phyloP scores from a whole-genome alignment of 2,113 vertebrate genomes.

The Acrocephalus kingi region DNA sequence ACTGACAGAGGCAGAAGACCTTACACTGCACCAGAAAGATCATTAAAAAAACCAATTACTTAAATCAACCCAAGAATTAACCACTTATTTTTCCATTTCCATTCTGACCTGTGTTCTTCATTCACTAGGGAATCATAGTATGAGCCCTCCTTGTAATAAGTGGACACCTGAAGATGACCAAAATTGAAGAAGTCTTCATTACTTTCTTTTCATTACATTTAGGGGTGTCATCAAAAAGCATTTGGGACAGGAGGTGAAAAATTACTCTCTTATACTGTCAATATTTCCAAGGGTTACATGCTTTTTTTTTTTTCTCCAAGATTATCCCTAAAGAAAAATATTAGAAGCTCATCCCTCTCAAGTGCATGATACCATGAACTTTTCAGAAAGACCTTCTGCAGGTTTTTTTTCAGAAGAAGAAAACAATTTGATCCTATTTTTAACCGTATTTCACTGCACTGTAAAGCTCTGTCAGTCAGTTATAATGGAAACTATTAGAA shows the following conservation, averaged over 20 bases:
- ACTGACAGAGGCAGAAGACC: background rate
- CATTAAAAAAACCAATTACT: background rate
- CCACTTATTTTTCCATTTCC: background rate
- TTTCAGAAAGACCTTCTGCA: background rate
- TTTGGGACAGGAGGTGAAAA: background rate
- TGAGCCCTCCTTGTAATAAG: background rate
- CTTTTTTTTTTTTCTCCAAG: background rate
- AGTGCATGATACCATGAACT: background rate
- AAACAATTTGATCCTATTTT: background rate
- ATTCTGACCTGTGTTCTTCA: background rate
- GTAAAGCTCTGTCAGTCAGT: background rate
- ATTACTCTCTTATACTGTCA: background rate
- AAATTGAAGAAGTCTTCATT: background rate
- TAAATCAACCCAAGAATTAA: background rate
- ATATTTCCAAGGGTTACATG: background rate
- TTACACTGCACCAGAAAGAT: background rate
- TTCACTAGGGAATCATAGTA: background rate
- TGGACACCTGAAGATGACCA: background rate
- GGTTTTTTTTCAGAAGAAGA: background rate
- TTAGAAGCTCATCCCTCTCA: background rate
- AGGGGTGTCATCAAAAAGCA: background rate
- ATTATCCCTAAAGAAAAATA: background rate
- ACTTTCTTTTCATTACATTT: background rate
- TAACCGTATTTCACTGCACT: background rate
- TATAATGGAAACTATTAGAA: constrained; percentile 17